Percentiles rank a stretch among this genome's conserved stretches.
These are phyloP conservation scores for Eurois occulta DNA, from an alignment of 2,888 invertebrate species.

Conservation along the genomic window DNA sequence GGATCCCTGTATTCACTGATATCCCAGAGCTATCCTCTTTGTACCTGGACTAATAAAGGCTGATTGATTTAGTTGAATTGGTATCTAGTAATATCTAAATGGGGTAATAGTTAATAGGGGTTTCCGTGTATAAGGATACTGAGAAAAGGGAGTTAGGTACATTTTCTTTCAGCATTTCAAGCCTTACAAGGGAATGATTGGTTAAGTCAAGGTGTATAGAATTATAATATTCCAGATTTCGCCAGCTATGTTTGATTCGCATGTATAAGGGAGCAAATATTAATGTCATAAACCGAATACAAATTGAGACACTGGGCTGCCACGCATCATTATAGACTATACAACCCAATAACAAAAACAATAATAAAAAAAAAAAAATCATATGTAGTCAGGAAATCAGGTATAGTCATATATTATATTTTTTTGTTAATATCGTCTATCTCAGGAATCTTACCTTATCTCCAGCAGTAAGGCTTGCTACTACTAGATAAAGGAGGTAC, in stretches of 20 bases:
- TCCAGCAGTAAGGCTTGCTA: not conserved
- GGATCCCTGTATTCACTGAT: constrained; percentile 68
- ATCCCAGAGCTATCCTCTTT: constrained; percentile 25
- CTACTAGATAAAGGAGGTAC: not conserved
- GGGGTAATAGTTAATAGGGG: not conserved
- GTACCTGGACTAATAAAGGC: constrained; percentile 9
- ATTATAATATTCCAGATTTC: too few species aligned
- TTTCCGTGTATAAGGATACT: not conserved
- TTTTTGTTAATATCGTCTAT: too few species aligned
- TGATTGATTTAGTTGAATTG: constrained; percentile 17
- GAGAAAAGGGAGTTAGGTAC: not conserved
- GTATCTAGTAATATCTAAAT: constrained; percentile 9
- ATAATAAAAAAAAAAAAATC: too few species aligned
- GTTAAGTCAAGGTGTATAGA: too few species aligned
- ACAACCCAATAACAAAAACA: too few species aligned
- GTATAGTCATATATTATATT: too few species aligned
- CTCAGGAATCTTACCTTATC: not conserved
- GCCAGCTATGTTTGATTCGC: not conserved
- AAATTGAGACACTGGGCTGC: too few species aligned
- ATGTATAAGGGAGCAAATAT: too few species aligned
- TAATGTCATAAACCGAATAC: too few species aligned
- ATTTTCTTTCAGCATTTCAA: not conserved
- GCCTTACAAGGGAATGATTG: too few species aligned
- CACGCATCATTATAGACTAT: too few species aligned
- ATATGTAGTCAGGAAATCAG: too few species aligned